Evolutionary conservation across 2,888 invertebrate species (phyloP), one percentile per base, ranked within the genome.

Genomic region (Ormyrus labotus): DNA sequence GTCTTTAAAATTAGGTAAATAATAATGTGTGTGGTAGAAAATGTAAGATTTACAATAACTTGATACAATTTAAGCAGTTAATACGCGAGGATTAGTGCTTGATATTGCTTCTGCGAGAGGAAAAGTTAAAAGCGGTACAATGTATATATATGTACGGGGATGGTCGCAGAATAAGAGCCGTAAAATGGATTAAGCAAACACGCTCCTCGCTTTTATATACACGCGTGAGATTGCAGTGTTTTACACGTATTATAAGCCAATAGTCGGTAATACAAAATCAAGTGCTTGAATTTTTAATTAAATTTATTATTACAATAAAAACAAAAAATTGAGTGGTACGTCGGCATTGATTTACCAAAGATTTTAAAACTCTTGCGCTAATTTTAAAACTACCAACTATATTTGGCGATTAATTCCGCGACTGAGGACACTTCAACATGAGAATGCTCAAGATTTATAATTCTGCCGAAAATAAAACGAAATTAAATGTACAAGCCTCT

Each of bases 111-210:
- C 19, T 13, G 19, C 63, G 48, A 34, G 65, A 65, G 64, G 71
- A 71, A 71, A 77, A 78, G 57, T 71, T 47, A 11, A 69, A 65
- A 60, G 19, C 34, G 64, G 58, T 68, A n/a, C 9, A 45, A 53
- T 10, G 55, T 53, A 65, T 5, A 34, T 34, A 34, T 3, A 6
- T 57, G 51, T 51, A 13, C 57, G 10, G 50, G 58, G 50, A 53
- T 77, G 47, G 51, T 64, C 67, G 78, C 48, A 67, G 72, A 72
- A 78, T 78, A 78, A 78, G 8, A 34, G 67, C 68, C 61, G 67
- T 67, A 72, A 67, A 77, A 77, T 70, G 70, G 64, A 58, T 45
- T 77, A 58, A 63, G 57, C 64, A 63, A 77, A 77, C 57, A 70
- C 0, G 48, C 45, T 47, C 61, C 50, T 53, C 13, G 51, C 6